Conservation (phyloP, 1,140 invertebrate species). For the Musca domestica region DNA sequence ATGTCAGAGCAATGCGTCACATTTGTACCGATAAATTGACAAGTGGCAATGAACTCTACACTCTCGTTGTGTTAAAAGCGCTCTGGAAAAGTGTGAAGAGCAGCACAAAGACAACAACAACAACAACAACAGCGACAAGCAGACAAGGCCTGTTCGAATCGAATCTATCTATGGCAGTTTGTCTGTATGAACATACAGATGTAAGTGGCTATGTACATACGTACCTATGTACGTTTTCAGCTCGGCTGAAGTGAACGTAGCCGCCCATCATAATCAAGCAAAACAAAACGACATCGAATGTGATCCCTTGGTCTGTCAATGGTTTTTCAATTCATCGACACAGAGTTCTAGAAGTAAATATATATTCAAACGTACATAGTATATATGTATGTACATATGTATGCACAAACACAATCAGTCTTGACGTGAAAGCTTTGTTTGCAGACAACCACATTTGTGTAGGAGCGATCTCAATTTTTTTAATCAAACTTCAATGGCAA, state of each 20-base stretch:
- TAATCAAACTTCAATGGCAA: too few species aligned
- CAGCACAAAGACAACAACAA: neutral
- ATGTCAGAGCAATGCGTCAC: conserved; percentile 18
- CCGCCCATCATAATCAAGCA: conserved; percentile 20
- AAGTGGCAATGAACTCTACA: conserved; percentile 21
- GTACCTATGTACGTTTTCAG: too few species aligned
- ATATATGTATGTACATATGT: neutral
- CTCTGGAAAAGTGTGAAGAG: conserved; percentile 18
- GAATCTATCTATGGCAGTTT: too few species aligned
- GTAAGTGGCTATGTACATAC: too few species aligned
- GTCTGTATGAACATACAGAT: too few species aligned
- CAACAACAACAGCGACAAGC: neutral
- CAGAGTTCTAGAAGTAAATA: too few species aligned
- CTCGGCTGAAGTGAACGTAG: neutral
- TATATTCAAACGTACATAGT: neutral
- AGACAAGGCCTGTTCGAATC: too few species aligned
- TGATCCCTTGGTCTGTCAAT: neutral
- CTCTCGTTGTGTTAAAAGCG: conserved; percentile 7
- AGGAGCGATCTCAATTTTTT: too few species aligned
- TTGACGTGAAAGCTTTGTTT: neutral
- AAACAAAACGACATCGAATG: neutral
- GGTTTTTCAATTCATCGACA: too few species aligned
- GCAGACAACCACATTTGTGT: too few species aligned
- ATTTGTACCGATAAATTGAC: conserved; percentile 18
- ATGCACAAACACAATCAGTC: neutral